Conservation (phyloP, 2,888 invertebrate genomes). For the Physocephala rufipes region DNA sequence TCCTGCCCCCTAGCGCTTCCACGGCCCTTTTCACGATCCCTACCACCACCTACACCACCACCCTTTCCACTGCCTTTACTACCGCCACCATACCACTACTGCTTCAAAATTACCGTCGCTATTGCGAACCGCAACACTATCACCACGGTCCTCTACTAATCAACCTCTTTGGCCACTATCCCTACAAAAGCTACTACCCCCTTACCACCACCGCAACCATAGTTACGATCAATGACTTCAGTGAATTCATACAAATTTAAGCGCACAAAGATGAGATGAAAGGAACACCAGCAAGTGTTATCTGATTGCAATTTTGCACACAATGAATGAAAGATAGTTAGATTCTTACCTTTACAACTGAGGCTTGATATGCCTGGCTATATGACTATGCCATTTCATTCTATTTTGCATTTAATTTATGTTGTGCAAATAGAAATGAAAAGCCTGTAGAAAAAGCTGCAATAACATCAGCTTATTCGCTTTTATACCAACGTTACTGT, state of each 20-base stretch:
- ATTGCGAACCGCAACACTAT: background rate
- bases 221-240: background rate
- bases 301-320: conserved; percentile 60
- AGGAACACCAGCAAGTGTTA: conserved; percentile 55
- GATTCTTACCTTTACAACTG: background rate
- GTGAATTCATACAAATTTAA: background rate
- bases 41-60: background rate
- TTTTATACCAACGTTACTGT: too few species aligned
- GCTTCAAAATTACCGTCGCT: too few species aligned
- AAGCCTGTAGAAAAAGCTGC: too few species aligned
- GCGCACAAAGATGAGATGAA: conserved; percentile 15
- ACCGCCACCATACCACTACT: too few species aligned
- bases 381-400: conserved; percentile 28
- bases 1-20: background rate
- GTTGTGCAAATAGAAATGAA: conserved; percentile 43
- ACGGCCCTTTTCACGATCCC: background rate
- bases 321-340: conserved; percentile 37
- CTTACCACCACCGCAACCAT: background rate
- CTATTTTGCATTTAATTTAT: conserved; percentile 37
- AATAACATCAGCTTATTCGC: too few species aligned
- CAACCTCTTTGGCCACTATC: background rate
- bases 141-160: background rate
- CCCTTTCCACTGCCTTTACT: background rate
- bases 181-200: too few species aligned
- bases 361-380: background rate